phyloP scores from a whole-genome alignment of 64 coral and sea anemone genomes.

The Porites australiensis region DNA sequence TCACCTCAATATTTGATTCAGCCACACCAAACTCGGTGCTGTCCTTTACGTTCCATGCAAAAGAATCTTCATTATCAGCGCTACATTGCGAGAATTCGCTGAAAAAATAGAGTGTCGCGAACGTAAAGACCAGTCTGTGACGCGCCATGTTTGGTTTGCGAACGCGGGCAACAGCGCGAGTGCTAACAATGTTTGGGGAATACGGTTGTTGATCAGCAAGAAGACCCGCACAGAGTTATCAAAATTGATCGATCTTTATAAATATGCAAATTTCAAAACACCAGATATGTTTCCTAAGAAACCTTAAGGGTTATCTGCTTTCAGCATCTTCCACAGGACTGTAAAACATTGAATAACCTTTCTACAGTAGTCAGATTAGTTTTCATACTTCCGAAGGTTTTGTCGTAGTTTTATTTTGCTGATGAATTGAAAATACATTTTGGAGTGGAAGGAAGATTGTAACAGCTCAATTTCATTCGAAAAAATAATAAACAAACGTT shows the following conservation, averaged over 20 bases:
- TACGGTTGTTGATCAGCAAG: neutral
- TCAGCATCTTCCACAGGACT: too few relatives aligned
- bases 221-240: neutral
- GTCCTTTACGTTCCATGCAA: slow-evolving; percentile 40
- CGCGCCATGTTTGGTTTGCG: slow-evolving; percentile 49
- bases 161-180: neutral
- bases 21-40: slow-evolving; percentile 68
- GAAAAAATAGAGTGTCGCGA: slow-evolving; percentile 26
- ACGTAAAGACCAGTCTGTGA: neutral
- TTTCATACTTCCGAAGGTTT: too few relatives aligned
- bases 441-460: too few relatives aligned
- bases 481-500: too few relatives aligned
- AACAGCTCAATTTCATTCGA: too few relatives aligned
- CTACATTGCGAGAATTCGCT: slow-evolving; percentile 34
- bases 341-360: too few relatives aligned
- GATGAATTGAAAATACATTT: too few relatives aligned
- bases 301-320: neutral
- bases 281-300: neutral
- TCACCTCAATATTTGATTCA: slow-evolving; percentile 61
- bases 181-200: neutral
- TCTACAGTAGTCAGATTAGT: too few relatives aligned
- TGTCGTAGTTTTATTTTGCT: too few relatives aligned
- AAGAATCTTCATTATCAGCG: slow-evolving; percentile 44
- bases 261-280: too few relatives aligned
- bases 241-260: neutral